Evolutionary conservation across 2,113 vertebrate genomes (phyloP).

Genomic region (Acanthochromis polyacanthus): DNA sequence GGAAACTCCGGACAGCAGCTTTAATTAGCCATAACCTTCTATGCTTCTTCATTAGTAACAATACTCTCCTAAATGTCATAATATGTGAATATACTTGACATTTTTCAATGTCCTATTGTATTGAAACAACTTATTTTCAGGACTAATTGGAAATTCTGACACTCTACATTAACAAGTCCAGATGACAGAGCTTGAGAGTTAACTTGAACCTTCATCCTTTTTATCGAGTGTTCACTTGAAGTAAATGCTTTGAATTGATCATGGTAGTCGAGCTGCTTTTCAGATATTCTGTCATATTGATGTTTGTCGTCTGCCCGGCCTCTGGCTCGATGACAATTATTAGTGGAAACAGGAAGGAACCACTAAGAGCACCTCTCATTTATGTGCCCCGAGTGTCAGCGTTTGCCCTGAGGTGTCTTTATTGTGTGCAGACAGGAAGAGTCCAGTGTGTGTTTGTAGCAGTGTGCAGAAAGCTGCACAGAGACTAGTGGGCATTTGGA

Average conservation of each 20-base stretch:
- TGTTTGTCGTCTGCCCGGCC: constrained; percentile 2
- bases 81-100: no score
- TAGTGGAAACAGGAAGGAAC: constrained; percentile 51
- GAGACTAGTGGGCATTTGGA: constrained; percentile 2
- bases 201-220: no score
- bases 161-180: no score
- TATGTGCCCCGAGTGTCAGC: constrained; percentile 48
- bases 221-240: no score
- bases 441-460: constrained; percentile 12
- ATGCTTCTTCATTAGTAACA: no score
- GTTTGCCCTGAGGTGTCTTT: constrained; percentile 65
- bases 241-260: neutral
- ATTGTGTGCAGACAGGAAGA: constrained; percentile 63
- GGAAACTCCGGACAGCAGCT: no score
- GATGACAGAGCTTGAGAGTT: no score
- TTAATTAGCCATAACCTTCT: no score
- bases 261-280: neutral
- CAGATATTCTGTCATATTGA: neutral
- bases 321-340: constrained; percentile 11
- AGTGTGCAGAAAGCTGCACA: neutral
- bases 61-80: no score
- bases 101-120: no score
- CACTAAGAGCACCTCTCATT: constrained; percentile 43
- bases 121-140: no score
- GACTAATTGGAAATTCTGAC: no score